Evolutionary conservation across 30 jellyfish, hydroid and myxozoan genomes (phyloP).

Genomic region (Pseudorhiza aurosa): DNA sequence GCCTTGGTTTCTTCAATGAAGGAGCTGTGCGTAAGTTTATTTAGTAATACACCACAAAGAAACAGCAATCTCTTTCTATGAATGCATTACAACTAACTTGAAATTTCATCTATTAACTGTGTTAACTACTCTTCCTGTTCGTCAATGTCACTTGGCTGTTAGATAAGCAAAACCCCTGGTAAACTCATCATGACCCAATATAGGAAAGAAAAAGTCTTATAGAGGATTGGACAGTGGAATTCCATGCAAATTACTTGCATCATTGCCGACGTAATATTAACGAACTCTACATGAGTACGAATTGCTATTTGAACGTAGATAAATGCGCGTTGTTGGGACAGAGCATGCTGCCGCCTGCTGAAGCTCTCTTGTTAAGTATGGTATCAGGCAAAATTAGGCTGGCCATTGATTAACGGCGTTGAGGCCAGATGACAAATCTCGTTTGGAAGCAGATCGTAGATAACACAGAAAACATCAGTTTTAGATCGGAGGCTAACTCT

Average conservation of each 20-base stretch:
- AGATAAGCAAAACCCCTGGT: background rate
- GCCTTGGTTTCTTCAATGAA: too few species aligned
- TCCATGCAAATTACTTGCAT: constrained; percentile 29
- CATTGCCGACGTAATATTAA: constrained; percentile 19
- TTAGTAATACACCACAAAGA: too few species aligned
- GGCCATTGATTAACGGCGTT: too few species aligned
- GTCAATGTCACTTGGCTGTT: background rate
- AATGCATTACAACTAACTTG: too few species aligned
- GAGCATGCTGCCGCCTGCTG: too few species aligned
- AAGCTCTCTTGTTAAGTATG: too few species aligned
- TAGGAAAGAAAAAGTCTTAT: constrained; percentile 5
- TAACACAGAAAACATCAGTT: background rate
- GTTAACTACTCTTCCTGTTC: constrained; percentile 4
- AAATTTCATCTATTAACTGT: background rate
- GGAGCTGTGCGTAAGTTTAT: too few species aligned
- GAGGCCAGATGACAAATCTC: too few species aligned
- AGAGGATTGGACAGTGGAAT: constrained; percentile 8
- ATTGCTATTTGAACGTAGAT: background rate
- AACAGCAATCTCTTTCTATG: too few species aligned
- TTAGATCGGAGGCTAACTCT: background rate
- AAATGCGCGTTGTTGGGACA: too few species aligned
- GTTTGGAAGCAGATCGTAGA: background rate
- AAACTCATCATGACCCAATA: constrained; percentile 17
- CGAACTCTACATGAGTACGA: background rate
- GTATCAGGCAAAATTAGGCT: too few species aligned